phyloP scores from a whole-genome alignment of 2,888 invertebrate species.

The Opisthograptis luteolata region DNA sequence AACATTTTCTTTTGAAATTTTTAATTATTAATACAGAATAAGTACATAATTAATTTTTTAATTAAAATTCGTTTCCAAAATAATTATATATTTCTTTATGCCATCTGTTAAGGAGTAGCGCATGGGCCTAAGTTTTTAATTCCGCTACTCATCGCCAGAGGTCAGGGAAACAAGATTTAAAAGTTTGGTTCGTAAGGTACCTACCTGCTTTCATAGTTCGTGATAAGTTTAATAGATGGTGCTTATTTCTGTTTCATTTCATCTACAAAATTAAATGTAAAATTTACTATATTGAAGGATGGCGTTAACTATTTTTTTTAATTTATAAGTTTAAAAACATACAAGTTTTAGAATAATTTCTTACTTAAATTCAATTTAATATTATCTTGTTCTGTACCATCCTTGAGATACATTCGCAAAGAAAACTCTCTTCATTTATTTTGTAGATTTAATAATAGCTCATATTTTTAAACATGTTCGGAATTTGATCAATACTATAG shows the following conservation, averaged over 20 bases:
- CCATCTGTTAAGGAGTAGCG: slow-evolving; percentile 67
- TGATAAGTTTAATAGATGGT: slow-evolving; percentile 63
- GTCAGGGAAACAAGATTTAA: slow-evolving; percentile 59
- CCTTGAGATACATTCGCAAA: slow-evolving; percentile 4
- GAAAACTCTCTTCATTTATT: slow-evolving; percentile 4
- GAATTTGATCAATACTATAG: too few relatives aligned
- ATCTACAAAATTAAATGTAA: neutral
- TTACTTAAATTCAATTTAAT: too few relatives aligned
- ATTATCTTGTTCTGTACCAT: neutral
- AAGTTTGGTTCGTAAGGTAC: slow-evolving; percentile 54
- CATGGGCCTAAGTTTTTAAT: slow-evolving; percentile 44
- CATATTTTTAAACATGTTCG: neutral
- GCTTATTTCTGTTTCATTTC: slow-evolving; percentile 38
- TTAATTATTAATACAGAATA: too few relatives aligned
- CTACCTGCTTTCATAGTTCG: slow-evolving; percentile 57
- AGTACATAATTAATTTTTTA: too few relatives aligned
- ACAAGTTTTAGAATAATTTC: too few relatives aligned
- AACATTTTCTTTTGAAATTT: too few relatives aligned
- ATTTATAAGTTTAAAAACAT: neutral
- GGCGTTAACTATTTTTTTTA: too few relatives aligned
- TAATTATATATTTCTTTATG: too few relatives aligned
- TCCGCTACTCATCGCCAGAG: slow-evolving; percentile 70
- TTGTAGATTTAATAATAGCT: neutral
- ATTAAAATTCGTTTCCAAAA: too few relatives aligned
- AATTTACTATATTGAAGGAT: too few relatives aligned